Percentiles rank a stretch among this genome's conserved stretches.
phyloP scores from a whole-genome alignment of 2,797 vertebrate species.

The Schizopygopsis pylzovi region DNA sequence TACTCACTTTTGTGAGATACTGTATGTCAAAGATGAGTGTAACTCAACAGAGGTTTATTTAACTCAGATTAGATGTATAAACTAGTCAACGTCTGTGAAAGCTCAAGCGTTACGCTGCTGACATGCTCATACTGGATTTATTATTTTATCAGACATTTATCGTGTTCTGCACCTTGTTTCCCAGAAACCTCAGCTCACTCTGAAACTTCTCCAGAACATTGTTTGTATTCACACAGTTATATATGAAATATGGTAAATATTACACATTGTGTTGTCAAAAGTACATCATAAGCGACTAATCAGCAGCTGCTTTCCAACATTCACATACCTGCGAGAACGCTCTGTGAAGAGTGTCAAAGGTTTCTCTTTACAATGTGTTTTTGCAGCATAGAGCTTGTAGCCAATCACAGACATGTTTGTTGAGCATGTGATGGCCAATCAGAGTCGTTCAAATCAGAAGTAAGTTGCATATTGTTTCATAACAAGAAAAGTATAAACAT shows the following conservation, averaged over 20 bases:
- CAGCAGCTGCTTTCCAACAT: too few species aligned
- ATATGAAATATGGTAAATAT: not conserved
- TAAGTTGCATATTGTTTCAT: too few species aligned
- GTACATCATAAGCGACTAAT: too few species aligned
- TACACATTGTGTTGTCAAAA: not conserved
- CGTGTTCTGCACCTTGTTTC: not conserved
- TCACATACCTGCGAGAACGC: too few species aligned
- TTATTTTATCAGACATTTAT: not conserved
- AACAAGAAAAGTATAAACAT: not conserved
- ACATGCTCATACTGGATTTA: not conserved
- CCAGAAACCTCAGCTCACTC: not conserved
- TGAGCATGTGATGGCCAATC: too few species aligned
- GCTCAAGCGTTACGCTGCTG: not conserved
- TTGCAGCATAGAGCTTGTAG: too few species aligned
- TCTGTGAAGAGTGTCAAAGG: too few species aligned
- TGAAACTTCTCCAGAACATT: not conserved
- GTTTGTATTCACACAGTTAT: not conserved
- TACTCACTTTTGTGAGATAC: too few species aligned
- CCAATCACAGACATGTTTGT: too few species aligned
- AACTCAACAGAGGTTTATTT: conserved; percentile 23
- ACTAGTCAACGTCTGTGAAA: not conserved
- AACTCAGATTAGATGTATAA: conserved; percentile 11
- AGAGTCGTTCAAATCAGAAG: too few species aligned
- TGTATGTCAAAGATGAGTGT: not conserved
- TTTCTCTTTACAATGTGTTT: too few species aligned